Evolutionary conservation across 2,888 invertebrate genomes (phyloP).

Genomic region (Caenorhabditis becei): DNA sequence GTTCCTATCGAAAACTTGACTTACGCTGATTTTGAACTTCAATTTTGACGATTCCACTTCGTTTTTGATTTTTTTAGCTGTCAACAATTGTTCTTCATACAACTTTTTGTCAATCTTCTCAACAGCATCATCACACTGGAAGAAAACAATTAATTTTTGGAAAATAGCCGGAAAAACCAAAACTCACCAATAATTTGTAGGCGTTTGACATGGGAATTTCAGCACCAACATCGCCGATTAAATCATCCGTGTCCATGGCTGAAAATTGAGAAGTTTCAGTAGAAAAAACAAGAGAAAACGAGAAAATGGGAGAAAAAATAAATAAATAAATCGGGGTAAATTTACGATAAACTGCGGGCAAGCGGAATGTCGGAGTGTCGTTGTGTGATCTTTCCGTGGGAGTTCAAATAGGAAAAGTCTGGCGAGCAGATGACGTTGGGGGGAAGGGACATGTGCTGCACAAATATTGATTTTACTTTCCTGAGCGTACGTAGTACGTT

Average conservation of each 20-base stretch:
- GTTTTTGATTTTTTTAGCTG: constrained; percentile 32
- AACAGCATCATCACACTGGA: constrained; percentile 51
- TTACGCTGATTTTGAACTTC: constrained; percentile 22
- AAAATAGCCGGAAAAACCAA: too few relatives aligned
- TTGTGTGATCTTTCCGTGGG: constrained; percentile 13
- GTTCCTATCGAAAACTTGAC: background rate
- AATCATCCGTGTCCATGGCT: constrained; percentile 38
- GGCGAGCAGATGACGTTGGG: background rate
- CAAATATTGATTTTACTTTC: too few relatives aligned
- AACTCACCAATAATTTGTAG: constrained; percentile 33
- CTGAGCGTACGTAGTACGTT: too few relatives aligned
- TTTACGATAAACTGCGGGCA: constrained; percentile 25
- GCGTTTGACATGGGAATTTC: constrained; percentile 44
- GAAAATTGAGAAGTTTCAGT: constrained; percentile 10
- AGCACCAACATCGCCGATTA: background rate
- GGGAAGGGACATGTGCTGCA: too few relatives aligned
- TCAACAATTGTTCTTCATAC: constrained; percentile 6
- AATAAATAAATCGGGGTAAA: constrained; percentile 9
- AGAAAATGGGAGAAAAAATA: background rate
- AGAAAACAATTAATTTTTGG: too few relatives aligned
- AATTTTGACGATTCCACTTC: constrained; percentile 28
- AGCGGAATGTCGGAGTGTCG: constrained; percentile 39
- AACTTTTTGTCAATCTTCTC: constrained; percentile 27
- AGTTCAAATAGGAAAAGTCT: background rate
- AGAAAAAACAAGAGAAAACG: background rate